phyloP scores from a whole-genome alignment of 2,113 vertebrate genomes.

The Polypterus bichir region DNA sequence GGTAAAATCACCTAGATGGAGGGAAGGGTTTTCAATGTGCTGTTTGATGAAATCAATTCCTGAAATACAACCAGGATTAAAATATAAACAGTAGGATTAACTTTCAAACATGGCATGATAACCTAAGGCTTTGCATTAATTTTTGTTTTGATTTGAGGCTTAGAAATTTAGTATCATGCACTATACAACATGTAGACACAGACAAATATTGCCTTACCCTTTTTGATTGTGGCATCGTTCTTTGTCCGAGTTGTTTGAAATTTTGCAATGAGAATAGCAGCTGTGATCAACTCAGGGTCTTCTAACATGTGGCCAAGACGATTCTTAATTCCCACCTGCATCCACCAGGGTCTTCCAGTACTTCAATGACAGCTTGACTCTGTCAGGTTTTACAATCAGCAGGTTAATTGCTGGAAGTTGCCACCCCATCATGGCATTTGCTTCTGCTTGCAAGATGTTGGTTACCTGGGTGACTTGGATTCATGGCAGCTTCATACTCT shows the following conservation, averaged over 20 bases:
- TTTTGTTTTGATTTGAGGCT: too few species aligned
- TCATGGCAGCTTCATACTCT: conserved; percentile 17
- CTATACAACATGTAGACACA: too few species aligned
- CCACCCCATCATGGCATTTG: conserved; percentile 7
- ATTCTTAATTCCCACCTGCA: conserved; percentile 14
- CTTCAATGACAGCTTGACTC: conserved; percentile 15
- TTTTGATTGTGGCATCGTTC: conserved; percentile 18
- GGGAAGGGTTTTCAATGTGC: conserved; percentile 7
- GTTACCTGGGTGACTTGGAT: neutral
- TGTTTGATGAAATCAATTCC: conserved; percentile 15
- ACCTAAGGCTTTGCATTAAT: too few species aligned
- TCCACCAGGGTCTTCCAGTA: conserved; percentile 20
- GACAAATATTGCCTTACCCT: conserved; percentile 8
- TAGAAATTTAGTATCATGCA: too few species aligned
- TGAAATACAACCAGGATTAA: conserved; percentile 12
- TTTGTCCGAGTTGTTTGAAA: conserved; percentile 19
- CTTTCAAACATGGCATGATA: too few species aligned
- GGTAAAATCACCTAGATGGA: conserved; percentile 10
- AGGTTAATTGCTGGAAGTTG: conserved; percentile 14
- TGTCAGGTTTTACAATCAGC: conserved; percentile 16
- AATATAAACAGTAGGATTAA: too few species aligned
- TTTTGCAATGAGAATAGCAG: conserved; percentile 21
- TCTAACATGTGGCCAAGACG: conserved; percentile 15
- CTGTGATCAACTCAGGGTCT: conserved; percentile 19
- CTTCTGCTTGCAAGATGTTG: conserved; percentile 8